These are phyloP conservation scores for Orchesella flavescens DNA, from an alignment of 2,888 invertebrate genomes.

Conservation along the genomic window DNA sequence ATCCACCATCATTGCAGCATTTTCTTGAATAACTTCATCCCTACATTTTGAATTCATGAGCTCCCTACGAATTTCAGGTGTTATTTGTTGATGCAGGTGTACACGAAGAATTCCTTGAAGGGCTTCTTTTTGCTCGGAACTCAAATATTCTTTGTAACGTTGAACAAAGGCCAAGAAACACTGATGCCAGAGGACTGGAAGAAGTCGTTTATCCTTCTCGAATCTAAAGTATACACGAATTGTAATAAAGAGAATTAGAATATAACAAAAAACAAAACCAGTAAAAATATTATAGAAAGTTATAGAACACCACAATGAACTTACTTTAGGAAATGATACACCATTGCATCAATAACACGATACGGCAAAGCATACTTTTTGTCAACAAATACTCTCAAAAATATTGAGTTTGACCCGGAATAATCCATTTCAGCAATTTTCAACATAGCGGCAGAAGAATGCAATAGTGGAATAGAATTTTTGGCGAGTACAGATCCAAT, in stretches of 20 bases:
- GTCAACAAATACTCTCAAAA: conserved; percentile 93
- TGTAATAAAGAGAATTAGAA: neutral
- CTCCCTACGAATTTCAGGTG: conserved; percentile 90
- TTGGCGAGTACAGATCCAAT: conserved; percentile 92
- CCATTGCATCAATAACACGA: conserved; percentile 93
- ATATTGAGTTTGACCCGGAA: conserved; percentile 95
- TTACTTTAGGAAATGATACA: conserved; percentile 93
- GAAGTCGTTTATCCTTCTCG: conserved; percentile 84
- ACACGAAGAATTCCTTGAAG: conserved; percentile 85
- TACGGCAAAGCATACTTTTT: conserved; percentile 98
- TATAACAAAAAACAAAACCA: no score
- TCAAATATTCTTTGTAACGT: conserved; percentile 95
- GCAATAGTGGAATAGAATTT: conserved; percentile 93
- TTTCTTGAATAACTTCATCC: conserved; percentile 75
- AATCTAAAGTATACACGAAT: conserved; percentile 79
- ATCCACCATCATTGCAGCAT: neutral
- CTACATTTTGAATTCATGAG: conserved; percentile 87
- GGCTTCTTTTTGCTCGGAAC: conserved; percentile 91
- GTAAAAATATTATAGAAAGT: neutral
- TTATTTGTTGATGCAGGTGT: conserved; percentile 81
- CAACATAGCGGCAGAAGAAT: conserved; percentile 94
- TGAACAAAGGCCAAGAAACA: conserved; percentile 93
- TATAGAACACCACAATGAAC: conserved; percentile 34
- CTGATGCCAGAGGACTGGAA: conserved; percentile 99
- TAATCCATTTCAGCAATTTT: conserved; percentile 99